Conservation (phyloP, 2,797 vertebrate genomes). For the Hipposideros larvatus region DNA sequence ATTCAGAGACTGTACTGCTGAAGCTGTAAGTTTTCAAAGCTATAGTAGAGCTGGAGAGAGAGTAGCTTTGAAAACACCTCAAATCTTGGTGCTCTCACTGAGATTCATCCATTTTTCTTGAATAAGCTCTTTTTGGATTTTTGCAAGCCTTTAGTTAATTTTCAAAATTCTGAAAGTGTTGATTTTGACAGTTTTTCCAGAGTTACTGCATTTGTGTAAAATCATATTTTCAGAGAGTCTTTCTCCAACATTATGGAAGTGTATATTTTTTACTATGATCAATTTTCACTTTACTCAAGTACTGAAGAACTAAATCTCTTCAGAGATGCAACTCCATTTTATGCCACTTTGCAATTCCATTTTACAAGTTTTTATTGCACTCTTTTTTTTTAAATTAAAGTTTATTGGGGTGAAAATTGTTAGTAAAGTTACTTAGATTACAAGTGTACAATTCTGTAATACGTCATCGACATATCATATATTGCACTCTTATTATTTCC, state of each 20-base stretch:
- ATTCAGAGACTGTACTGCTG: background rate
- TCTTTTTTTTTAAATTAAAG: too few relatives aligned
- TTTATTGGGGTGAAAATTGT: too few relatives aligned
- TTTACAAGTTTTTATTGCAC: background rate
- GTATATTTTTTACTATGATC: background rate
- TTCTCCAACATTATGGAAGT: background rate
- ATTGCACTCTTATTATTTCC: background rate
- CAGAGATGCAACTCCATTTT: constrained; percentile 12
- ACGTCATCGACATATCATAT: too few relatives aligned
- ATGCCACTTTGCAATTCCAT: constrained; percentile 25
- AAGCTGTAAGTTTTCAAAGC: constrained; percentile 26
- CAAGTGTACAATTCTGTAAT: too few relatives aligned
- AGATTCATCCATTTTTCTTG: constrained; percentile 32
- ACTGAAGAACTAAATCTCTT: constrained; percentile 3
- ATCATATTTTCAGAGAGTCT: constrained; percentile 35
- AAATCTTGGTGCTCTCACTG: background rate
- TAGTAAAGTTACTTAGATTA: too few relatives aligned
- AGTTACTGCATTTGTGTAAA: constrained; percentile 18
- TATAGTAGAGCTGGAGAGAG: background rate
- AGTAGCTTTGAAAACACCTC: background rate
- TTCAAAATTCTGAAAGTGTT: constrained; percentile 39
- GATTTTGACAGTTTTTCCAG: constrained; percentile 3
- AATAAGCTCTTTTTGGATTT: constrained; percentile 37
- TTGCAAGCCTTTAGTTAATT: constrained; percentile 58
- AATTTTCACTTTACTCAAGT: background rate